Evolutionary conservation across 2,113 vertebrate genomes (phyloP).

Genomic region (Callipepla californica): DNA sequence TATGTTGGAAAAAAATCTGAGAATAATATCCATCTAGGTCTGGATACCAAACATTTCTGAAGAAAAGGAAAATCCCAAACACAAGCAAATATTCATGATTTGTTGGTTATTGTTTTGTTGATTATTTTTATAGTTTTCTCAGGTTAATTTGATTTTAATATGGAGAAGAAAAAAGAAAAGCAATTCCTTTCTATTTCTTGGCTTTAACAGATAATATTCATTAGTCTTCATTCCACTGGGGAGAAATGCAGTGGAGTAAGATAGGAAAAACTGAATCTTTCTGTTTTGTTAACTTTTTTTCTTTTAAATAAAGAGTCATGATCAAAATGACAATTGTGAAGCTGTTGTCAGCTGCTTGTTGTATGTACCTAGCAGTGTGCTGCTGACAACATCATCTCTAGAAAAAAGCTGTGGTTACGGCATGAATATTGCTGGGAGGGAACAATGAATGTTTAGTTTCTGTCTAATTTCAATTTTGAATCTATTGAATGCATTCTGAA

Average conservation of each 20-base stretch:
- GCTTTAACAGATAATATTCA: neutral
- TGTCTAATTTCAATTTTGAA: neutral
- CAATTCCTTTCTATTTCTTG: neutral
- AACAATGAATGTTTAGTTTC: neutral
- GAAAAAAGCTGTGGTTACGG: neutral
- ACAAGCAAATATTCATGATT: neutral
- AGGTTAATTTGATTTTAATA: conserved; percentile 8
- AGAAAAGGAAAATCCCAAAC: neutral
- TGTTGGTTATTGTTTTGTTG: conserved; percentile 26
- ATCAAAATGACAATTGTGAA: neutral
- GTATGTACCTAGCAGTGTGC: fast-evolving
- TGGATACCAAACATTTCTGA: neutral
- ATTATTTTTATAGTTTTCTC: neutral
- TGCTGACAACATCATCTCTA: neutral
- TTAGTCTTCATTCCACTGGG: neutral
- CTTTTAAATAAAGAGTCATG: neutral
- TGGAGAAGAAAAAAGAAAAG: neutral
- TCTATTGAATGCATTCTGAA: neutral
- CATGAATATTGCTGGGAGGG: neutral
- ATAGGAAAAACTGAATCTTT: neutral
- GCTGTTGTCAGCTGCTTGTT: neutral
- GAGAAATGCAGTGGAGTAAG: neutral
- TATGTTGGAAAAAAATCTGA: neutral
- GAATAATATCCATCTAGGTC: neutral
- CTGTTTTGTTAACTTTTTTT: neutral